Percentiles rank a stretch among this genome's conserved stretches.
Conservation (phyloP, 92 coral and sea anemone genomes). For the Hydrozoanthus gracilis region DNA sequence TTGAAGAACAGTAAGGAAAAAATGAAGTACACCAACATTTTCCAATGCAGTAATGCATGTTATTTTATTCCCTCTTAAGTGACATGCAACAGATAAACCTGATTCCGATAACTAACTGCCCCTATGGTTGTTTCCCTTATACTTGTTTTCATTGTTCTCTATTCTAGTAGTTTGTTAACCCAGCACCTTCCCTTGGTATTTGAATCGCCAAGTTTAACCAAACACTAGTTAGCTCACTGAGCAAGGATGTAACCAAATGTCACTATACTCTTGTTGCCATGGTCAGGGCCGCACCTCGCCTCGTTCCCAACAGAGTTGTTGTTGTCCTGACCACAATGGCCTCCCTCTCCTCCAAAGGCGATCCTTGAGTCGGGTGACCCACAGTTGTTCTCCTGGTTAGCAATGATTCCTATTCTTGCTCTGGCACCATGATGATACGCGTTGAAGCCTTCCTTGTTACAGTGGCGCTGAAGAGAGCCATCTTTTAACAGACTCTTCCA, state of each 20-base stretch:
- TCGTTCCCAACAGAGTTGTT: not conserved
- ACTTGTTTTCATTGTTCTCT: too few relatives aligned
- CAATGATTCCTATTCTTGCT: not conserved
- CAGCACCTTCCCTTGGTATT: too few relatives aligned
- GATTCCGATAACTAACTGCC: too few relatives aligned
- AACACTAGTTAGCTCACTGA: too few relatives aligned
- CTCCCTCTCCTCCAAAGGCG: not conserved
- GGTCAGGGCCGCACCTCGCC: not conserved
- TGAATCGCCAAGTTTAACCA: too few relatives aligned
- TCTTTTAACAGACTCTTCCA: not conserved
- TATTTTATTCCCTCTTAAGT: too few relatives aligned
- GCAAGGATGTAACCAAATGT: not conserved
- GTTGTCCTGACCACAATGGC: not conserved
- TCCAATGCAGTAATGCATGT: too few relatives aligned
- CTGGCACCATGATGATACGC: not conserved
- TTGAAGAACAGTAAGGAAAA: too few relatives aligned
- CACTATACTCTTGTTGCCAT: not conserved
- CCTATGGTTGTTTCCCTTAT: too few relatives aligned
- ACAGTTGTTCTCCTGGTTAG: not conserved
- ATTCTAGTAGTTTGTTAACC: too few relatives aligned
- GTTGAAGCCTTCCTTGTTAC: conserved; percentile 1
- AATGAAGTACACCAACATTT: too few relatives aligned
- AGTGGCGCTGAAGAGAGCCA: not conserved
- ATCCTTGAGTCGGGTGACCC: not conserved
- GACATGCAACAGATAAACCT: too few relatives aligned